Percentiles rank a stretch among this genome's conserved stretches.
These are phyloP conservation scores for Ceyx margarethae DNA, from an alignment of 2,113 vertebrate genomes.

Conservation along the genomic window DNA sequence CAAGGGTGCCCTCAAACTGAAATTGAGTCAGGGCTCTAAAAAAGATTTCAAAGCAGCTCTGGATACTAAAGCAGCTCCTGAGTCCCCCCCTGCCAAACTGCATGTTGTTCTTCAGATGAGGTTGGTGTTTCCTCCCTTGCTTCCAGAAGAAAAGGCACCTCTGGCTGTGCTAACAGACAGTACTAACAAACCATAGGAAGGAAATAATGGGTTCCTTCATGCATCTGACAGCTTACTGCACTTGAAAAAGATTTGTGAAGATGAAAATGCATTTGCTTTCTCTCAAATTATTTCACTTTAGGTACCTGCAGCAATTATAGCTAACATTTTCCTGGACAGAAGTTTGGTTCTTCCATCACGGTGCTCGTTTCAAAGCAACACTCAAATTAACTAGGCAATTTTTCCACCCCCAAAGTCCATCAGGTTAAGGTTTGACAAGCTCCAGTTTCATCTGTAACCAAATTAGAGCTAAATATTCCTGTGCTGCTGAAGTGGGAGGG, in stretches of 20 bases:
- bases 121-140: not conserved
- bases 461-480: not conserved
- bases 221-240: constrained; percentile 42
- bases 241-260: constrained; percentile 22
- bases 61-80: not conserved
- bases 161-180: constrained; percentile 16
- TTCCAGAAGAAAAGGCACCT: not conserved
- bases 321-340: not conserved
- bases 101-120: not conserved
- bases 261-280: constrained; percentile 22
- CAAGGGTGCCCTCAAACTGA: not conserved
- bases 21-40: constrained; percentile 20
- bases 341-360: not conserved
- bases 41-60: not conserved
- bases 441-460: not conserved
- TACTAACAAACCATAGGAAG: constrained; percentile 39
- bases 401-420: not conserved
- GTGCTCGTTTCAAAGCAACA: not conserved
- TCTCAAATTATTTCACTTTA: constrained; percentile 16
- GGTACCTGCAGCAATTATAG: constrained; percentile 13
- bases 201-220: constrained; percentile 39
- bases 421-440: not conserved
- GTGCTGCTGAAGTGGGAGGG: fast-evolving
- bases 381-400: constrained; percentile 9
- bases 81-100: not conserved